Conservation (phyloP, 2,888 invertebrate species). For the Carabus problematicus region DNA sequence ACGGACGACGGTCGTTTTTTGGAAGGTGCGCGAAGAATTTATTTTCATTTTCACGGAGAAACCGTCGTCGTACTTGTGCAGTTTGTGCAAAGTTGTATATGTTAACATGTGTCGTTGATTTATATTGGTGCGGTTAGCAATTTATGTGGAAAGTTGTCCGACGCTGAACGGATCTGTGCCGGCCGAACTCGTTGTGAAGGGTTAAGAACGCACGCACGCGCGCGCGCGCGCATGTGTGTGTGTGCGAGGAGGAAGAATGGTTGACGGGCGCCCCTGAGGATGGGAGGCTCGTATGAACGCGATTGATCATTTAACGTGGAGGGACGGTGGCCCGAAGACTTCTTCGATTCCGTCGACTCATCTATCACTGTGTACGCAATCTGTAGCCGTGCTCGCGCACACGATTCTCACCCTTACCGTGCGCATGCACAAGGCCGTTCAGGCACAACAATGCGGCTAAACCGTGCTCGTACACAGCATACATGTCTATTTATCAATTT, state of each 20-base stretch:
- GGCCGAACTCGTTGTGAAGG: background rate
- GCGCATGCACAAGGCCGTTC: background rate
- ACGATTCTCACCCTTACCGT: conserved; percentile 8
- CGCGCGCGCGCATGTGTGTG: background rate
- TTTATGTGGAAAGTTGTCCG: conserved; percentile 42
- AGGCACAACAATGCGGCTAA: conserved; percentile 33
- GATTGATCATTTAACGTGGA: conserved; percentile 42
- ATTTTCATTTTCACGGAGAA: conserved; percentile 37
- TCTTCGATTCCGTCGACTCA: conserved; percentile 39
- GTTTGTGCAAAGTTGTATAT: conserved; percentile 41
- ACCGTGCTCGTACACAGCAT: conserved; percentile 35
- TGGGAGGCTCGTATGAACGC: conserved; percentile 25
- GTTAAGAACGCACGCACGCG: background rate
- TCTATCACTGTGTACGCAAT: conserved; percentile 37
- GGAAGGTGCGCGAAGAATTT: conserved; percentile 23
- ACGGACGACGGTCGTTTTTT: conserved; percentile 12
- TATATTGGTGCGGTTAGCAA: conserved; percentile 43
- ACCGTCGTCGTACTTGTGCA: conserved; percentile 32
- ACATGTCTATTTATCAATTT: conserved; percentile 44
- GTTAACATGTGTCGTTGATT: conserved; percentile 43
- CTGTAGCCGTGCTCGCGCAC: conserved; percentile 6
- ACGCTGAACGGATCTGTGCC: background rate
- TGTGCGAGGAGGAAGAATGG: conserved; percentile 2
- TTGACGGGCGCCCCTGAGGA: conserved; percentile 5
- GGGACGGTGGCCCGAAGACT: conserved; percentile 27